These are phyloP conservation scores for Nyctibius bracteatus DNA, from an alignment of 2,113 vertebrate genomes.

Conservation along the genomic window DNA sequence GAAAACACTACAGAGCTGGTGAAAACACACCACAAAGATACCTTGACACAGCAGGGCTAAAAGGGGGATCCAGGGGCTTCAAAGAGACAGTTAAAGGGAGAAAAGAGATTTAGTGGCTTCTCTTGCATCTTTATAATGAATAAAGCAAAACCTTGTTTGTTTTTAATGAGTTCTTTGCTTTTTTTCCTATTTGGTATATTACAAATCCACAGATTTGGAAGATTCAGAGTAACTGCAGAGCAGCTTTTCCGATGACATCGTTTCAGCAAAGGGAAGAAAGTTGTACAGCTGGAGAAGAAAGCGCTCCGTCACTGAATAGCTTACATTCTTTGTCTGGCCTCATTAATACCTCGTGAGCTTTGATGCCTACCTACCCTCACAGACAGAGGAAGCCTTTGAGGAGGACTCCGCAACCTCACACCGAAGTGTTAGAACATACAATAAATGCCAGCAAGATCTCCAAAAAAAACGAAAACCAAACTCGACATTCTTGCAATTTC, in stretches of 20 bases:
- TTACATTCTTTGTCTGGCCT: conserved; percentile 1
- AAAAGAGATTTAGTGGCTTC: not conserved
- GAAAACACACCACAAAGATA: not conserved
- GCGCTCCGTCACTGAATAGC: not conserved
- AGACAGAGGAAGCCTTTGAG: conserved; percentile 20
- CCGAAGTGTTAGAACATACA: conserved; percentile 9
- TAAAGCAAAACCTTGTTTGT: not conserved
- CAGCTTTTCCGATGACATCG: not conserved
- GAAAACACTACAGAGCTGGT: not conserved
- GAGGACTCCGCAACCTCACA: not conserved
- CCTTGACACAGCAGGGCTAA: not conserved
- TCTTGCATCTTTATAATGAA: not conserved
- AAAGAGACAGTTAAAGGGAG: not conserved
- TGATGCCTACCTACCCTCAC: conserved; percentile 11
- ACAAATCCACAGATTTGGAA: not conserved
- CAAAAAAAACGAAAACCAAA: conserved; percentile 16
- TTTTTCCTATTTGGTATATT: not conserved
- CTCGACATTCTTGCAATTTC: conserved; percentile 12
- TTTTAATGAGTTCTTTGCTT: not conserved
- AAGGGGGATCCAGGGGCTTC: not conserved
- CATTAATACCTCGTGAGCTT: conserved; percentile 20
- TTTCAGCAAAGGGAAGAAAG: not conserved
- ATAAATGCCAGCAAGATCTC: conserved; percentile 1
- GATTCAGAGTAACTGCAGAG: not conserved
- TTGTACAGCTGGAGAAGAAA: not conserved